phyloP scores from a whole-genome alignment of 92 coral and sea anemone species.

The Bergia sp. region DNA sequence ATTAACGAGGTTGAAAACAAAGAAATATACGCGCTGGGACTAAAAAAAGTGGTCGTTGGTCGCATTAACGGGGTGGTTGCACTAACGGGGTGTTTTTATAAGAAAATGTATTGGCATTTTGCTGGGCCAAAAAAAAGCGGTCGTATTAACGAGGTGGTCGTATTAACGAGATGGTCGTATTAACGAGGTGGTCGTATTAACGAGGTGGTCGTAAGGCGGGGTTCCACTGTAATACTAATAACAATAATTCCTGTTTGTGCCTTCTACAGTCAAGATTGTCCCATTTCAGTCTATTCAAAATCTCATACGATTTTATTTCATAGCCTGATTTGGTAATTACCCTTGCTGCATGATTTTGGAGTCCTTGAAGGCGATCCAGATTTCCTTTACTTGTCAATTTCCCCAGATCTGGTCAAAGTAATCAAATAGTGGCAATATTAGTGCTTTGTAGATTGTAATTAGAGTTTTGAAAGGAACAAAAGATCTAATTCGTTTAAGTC shows the following conservation, averaged over 20 bases:
- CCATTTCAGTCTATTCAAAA: neutral
- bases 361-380: neutral
- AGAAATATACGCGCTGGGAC: no score
- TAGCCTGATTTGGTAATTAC: neutral
- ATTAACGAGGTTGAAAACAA: no score
- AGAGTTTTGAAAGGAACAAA: neutral
- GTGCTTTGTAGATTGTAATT: neutral
- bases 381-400: neutral
- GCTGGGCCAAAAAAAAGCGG: no score
- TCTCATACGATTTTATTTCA: neutral
- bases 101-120: no score
- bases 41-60: no score
- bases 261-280: neutral
- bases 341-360: neutral
- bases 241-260: neutral
- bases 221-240: no score
- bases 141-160: no score
- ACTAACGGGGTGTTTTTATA: no score
- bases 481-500: constrained; percentile 10
- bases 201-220: no score
- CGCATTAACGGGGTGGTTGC: no score
- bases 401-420: constrained; percentile 32
- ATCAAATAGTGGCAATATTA: constrained; percentile 19
- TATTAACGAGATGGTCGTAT: no score
- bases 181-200: no score